Evolutionary conservation across 2,888 invertebrate species (phyloP), one percentile per base, ranked within the genome.

Genomic region (Bimastos eiseni): DNA sequence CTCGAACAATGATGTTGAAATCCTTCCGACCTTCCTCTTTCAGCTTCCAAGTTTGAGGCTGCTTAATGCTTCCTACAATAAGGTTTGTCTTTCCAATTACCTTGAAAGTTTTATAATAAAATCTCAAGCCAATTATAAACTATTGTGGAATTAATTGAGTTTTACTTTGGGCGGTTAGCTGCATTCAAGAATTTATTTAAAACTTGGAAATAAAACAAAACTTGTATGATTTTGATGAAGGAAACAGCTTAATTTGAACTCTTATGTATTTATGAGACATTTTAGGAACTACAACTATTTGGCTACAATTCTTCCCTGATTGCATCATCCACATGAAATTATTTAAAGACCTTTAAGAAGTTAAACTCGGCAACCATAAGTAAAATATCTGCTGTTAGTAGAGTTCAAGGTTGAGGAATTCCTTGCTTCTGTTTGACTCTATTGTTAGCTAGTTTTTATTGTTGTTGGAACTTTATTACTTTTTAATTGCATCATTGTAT

Each of bases 1-100:
- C 86, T 98, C 98, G 17, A 97, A 97, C 94, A 99, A 99, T 95
- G 97, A 97, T 91, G 96, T 99, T 90, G 96, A 96, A 0, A 96
- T 96, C 41, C 95, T 99, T 93, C 99, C 99, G 0, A 95, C 97
- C 0, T 97, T 97, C 91, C 96, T 99, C 89, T 98, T 99, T 95
- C 96, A 97, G 84, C 92, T 95, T 49, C 94, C 93, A 13, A 97
- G 97, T 49, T 95, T 99, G 90, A 98, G 98, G 94, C 98, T 98
- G 94, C 95, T 99, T 44, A 98, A 98, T 94, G 94, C 98, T 33
- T 97, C 98, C 96, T 91, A 93, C 86, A 95, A 98, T 94, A 98
- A 98, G 1, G 95, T 99, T 24, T 38, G 90, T 89, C 17, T 70
- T 70, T 70, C n/a, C 0, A 70, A n/a, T 70, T 70, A n/a, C n/a